phyloP scores from a whole-genome alignment of 1,140 invertebrate species.

The Temnothorax nylanderi region DNA sequence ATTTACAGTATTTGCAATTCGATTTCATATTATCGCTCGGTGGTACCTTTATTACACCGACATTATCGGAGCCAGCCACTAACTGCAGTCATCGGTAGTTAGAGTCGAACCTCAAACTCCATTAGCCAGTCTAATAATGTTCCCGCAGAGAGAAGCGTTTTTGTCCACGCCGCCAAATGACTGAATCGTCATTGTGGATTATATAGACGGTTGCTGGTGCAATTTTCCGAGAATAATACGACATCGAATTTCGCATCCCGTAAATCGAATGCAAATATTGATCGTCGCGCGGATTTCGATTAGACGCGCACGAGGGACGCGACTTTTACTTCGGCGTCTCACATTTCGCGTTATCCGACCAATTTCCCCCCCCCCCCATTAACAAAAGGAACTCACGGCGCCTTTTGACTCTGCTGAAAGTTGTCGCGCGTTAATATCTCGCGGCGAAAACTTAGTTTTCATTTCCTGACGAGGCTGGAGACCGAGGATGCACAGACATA shows the following conservation, averaged over 20 bases:
- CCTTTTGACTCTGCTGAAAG: not conserved
- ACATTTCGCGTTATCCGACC: constrained; percentile 47
- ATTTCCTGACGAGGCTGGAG: constrained; percentile 44
- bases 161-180: constrained; percentile 36
- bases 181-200: constrained; percentile 49
- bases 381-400: constrained; percentile 57
- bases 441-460: constrained; percentile 54
- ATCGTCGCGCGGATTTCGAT: constrained; percentile 39
- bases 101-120: constrained; percentile 60
- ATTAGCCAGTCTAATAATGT: constrained; percentile 65
- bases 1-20: constrained; percentile 23
- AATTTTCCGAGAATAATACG: constrained; percentile 64
- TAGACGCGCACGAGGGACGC: not conserved
- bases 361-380: constrained; percentile 23
- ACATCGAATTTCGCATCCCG: not conserved
- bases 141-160: constrained; percentile 33
- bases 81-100: constrained; percentile 53
- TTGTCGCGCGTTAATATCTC: constrained; percentile 40
- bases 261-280: constrained; percentile 65
- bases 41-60: constrained; percentile 53
- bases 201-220: constrained; percentile 17
- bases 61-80: constrained; percentile 21
- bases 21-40: constrained; percentile 9
- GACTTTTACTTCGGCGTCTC: constrained; percentile 39
- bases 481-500: not conserved